These are phyloP conservation scores for Carcharodon carcharias DNA, from an alignment of 2,797 vertebrate genomes.

Conservation along the genomic window DNA sequence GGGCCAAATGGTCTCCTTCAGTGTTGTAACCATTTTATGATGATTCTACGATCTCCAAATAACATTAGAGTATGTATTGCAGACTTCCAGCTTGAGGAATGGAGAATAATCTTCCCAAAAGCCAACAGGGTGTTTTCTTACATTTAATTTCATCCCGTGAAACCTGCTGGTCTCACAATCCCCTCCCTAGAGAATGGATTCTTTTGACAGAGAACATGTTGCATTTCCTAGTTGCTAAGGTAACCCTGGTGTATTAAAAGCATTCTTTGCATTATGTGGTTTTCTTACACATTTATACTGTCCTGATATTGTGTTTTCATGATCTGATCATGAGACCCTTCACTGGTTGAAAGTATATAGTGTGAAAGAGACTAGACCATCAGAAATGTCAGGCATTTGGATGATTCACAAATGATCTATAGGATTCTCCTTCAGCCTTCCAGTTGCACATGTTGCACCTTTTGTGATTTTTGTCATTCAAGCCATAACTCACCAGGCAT, in stretches of 20 bases:
- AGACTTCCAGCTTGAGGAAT: neutral
- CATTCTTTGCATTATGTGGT: neutral
- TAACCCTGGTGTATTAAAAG: neutral
- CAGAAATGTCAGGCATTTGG: neutral
- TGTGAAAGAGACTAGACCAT: neutral
- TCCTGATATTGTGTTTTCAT: neutral
- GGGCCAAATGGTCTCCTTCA: neutral
- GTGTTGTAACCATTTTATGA: neutral
- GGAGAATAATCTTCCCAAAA: neutral
- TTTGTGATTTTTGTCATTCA: neutral
- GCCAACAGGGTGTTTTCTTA: neutral
- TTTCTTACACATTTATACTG: neutral
- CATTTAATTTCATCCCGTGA: neutral
- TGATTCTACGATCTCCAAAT: neutral
- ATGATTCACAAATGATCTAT: neutral
- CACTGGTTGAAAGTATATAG: neutral
- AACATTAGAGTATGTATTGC: neutral
- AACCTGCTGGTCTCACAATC: neutral
- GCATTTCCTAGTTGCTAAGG: conserved; percentile 9
- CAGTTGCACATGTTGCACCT: neutral
- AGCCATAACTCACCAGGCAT: neutral
- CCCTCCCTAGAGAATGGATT: neutral
- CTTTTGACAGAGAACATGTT: neutral
- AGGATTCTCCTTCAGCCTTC: neutral
- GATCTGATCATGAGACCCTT: neutral